Conservation (phyloP, 2,888 invertebrate genomes). For the Lasioglossum morio region DNA sequence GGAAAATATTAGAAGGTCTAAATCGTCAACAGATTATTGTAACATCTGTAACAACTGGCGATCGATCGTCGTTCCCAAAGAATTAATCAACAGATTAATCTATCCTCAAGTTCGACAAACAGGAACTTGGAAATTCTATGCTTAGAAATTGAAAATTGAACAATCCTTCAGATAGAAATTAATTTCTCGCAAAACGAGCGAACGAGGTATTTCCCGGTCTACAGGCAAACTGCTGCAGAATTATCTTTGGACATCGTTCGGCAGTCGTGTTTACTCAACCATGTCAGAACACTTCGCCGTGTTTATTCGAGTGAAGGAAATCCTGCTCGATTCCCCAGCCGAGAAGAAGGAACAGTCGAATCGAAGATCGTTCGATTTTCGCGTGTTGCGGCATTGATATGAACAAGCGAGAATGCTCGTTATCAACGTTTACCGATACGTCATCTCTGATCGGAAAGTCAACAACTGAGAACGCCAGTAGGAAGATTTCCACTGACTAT, state of each 20-base stretch:
- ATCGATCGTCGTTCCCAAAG: too few species aligned
- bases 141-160: neutral
- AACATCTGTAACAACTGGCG: too few species aligned
- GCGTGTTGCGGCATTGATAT: neutral
- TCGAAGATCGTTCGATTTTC: neutral
- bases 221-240: neutral
- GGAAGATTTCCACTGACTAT: slow-evolving; percentile 66
- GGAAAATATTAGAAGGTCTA: too few species aligned
- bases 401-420: slow-evolving; percentile 3
- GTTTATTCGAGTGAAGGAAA: slow-evolving; percentile 16
- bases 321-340: neutral
- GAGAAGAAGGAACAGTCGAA: neutral
- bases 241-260: slow-evolving; percentile 6
- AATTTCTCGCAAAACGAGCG: neutral
- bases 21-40: too few species aligned
- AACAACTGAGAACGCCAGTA: slow-evolving; percentile 32
- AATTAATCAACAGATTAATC: too few species aligned
- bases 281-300: slow-evolving; percentile 16
- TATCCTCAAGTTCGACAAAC: too few species aligned
- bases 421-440: slow-evolving; percentile 45
- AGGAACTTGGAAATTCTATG: too few species aligned
- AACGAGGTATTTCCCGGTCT: neutral
- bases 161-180: neutral
- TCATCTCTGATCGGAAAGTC: slow-evolving; percentile 25
- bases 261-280: slow-evolving; percentile 18